These are phyloP conservation scores for Falco punctatus DNA, from an alignment of 2,113 vertebrate species.

Conservation along the genomic window DNA sequence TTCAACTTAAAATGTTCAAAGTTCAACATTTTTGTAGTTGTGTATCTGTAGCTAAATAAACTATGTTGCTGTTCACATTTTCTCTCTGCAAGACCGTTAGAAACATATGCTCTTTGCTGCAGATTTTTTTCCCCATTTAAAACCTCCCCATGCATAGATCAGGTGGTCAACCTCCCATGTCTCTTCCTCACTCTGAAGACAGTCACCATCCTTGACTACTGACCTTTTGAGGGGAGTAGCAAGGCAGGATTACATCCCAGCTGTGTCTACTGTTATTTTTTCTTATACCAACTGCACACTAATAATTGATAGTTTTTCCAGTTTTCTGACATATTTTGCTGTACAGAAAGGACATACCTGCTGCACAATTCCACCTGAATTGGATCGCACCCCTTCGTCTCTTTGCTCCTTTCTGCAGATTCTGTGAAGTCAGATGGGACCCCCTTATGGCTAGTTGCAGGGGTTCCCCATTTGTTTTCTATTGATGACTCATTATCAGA, in stretches of 20 bases:
- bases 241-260: neutral
- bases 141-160: neutral
- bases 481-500: constrained; percentile 14
- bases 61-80: neutral
- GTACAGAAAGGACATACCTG: neutral
- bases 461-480: constrained; percentile 8
- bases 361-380: neutral
- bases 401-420: neutral
- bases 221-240: neutral
- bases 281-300: neutral
- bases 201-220: neutral
- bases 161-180: neutral
- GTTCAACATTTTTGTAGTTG: neutral
- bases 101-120: neutral
- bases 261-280: neutral
- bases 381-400: neutral
- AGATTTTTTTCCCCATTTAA: neutral
- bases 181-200: neutral
- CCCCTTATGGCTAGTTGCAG: neutral
- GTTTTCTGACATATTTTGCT: neutral
- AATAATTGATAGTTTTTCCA: neutral
- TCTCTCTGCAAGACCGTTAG: neutral
- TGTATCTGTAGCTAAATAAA: neutral
- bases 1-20: neutral
- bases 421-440: neutral